A percentile compares a stretch with the other conserved stretches of the same genome.
Conservation (phyloP, 2,888 invertebrate genomes). For the Drosophila gaucha region DNA sequence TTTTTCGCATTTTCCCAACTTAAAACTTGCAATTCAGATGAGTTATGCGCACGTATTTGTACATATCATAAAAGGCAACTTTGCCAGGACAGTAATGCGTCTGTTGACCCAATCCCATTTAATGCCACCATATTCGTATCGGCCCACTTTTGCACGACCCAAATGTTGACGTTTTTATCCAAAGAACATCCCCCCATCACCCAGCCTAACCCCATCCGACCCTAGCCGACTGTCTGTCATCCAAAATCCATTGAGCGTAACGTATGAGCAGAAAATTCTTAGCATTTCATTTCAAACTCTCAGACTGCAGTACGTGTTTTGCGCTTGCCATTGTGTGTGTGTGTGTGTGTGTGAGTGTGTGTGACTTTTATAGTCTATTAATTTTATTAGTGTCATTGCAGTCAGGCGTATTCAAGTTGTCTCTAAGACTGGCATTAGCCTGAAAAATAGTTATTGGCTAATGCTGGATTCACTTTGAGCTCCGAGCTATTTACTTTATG, state of each 20-base stretch:
- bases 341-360: background rate
- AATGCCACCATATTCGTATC: slow-evolving; percentile 21
- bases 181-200: background rate
- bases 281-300: slow-evolving; percentile 38
- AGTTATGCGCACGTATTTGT: slow-evolving; percentile 18
- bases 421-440: slow-evolving; percentile 6
- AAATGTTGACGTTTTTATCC: slow-evolving; percentile 21
- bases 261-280: slow-evolving; percentile 44
- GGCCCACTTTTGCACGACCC: slow-evolving; percentile 4
- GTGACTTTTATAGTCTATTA: slow-evolving; percentile 57
- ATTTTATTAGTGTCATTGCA: slow-evolving; percentile 58
- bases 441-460: slow-evolving; percentile 6
- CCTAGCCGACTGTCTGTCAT: slow-evolving; percentile 30
- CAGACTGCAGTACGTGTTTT: background rate
- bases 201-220: background rate
- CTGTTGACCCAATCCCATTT: slow-evolving; percentile 43
- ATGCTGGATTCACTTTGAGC: slow-evolving; percentile 18
- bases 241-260: slow-evolving; percentile 52
- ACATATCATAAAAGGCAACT: slow-evolving; percentile 27
- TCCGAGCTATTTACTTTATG: slow-evolving; percentile 6
- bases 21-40: slow-evolving; percentile 8
- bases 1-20: too few species aligned
- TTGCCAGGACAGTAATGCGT: slow-evolving; percentile 36
- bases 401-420: slow-evolving; percentile 11
- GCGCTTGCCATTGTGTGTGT: background rate